A percentile compares a stretch with the other conserved stretches of the same genome.
phyloP scores from a whole-genome alignment of 2,113 vertebrate genomes.

The Piprites chloris region DNA sequence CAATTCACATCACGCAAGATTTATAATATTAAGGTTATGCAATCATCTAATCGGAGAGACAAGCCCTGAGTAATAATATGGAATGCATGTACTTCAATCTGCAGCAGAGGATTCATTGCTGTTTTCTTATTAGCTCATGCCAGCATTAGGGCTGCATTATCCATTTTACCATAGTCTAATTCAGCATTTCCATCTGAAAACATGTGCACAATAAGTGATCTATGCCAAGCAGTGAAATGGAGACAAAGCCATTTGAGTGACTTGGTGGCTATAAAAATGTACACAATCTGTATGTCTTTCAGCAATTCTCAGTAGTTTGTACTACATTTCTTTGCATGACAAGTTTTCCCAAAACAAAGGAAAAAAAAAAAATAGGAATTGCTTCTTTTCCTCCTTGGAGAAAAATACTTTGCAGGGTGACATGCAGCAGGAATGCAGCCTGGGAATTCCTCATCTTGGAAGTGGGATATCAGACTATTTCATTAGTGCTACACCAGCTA shows the following conservation, averaged over 20 bases:
- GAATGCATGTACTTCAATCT: slow-evolving; percentile 72
- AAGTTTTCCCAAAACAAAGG: slow-evolving; percentile 24
- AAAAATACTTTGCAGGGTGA: not conserved
- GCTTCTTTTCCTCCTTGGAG: not conserved
- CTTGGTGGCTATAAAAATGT: slow-evolving; percentile 48
- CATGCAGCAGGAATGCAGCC: not conserved
- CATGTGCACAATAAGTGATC: slow-evolving; percentile 75
- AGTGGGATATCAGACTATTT: not conserved
- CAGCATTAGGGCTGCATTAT: slow-evolving; percentile 72
- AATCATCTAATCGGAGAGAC: slow-evolving; percentile 81
- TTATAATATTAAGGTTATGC: slow-evolving; percentile 82
- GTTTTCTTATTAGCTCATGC: slow-evolving; percentile 74
- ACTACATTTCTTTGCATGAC: not conserved
- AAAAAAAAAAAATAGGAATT: not conserved
- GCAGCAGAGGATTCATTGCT: slow-evolving; percentile 64
- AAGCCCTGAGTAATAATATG: slow-evolving; percentile 77
- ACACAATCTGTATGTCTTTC: slow-evolving; percentile 28
- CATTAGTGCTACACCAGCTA: not conserved
- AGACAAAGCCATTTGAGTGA: slow-evolving; percentile 66
- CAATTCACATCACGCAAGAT: slow-evolving; percentile 79
- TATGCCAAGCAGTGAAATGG: slow-evolving; percentile 68
- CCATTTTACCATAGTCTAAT: slow-evolving; percentile 68
- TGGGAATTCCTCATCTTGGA: not conserved
- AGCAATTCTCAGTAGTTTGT: slow-evolving; percentile 27
- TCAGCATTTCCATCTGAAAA: slow-evolving; percentile 75